phyloP scores from a whole-genome alignment of 2,113 vertebrate genomes.

The Fulmarus glacialis region DNA sequence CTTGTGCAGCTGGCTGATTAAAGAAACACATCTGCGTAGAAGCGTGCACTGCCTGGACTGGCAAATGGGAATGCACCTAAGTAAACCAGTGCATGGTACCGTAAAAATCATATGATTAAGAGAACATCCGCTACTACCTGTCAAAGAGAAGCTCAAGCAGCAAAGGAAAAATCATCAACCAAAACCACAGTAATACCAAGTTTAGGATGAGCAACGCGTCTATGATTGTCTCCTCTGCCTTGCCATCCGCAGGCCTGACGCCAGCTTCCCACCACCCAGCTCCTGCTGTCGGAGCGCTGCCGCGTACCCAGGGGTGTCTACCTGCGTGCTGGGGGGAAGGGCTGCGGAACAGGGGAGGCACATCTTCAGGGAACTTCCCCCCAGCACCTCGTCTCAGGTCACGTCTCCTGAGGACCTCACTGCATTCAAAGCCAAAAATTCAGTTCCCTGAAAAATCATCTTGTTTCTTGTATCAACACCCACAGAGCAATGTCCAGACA shows the following conservation, averaged over 20 bases:
- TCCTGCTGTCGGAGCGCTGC: not conserved
- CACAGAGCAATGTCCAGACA: not conserved
- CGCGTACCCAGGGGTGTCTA: fast-evolving
- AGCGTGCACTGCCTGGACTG: not conserved
- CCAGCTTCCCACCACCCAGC: not conserved
- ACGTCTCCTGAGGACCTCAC: not conserved
- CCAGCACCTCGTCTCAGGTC: not conserved
- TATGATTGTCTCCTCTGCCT: too few relatives aligned
- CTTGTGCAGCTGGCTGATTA: not conserved
- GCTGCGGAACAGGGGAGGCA: not conserved
- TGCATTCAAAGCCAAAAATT: not conserved
- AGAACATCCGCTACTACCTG: not conserved
- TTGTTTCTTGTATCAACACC: too few relatives aligned
- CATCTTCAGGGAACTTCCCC: not conserved
- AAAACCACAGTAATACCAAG: fast-evolving
- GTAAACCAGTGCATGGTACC: too few relatives aligned
- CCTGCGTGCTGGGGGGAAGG: not conserved
- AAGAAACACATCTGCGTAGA: fast-evolving
- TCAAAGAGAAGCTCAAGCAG: not conserved
- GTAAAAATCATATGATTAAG: fast-evolving
- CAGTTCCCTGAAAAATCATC: not conserved
- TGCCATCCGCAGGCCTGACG: fast-evolving
- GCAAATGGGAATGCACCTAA: fast-evolving
- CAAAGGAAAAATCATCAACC: fast-evolving
- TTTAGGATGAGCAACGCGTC: fast-evolving